These are phyloP conservation scores for Norana najaformis DNA, from an alignment of 2,888 invertebrate species.

Conservation along the genomic window DNA sequence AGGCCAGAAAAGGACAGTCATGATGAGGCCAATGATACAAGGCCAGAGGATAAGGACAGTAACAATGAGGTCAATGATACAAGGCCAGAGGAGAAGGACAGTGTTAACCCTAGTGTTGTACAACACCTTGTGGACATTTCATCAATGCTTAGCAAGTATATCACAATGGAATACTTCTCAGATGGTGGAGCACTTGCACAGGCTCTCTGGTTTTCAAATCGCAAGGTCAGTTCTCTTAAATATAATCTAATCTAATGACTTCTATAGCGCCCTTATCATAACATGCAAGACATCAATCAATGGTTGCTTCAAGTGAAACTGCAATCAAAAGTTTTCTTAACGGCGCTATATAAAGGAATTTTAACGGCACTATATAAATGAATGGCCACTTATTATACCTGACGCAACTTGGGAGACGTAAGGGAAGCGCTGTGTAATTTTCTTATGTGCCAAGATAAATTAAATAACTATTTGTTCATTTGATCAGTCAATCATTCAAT, in stretches of 20 bases:
- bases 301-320: neutral
- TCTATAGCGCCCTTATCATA: neutral
- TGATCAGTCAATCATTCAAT: too few species aligned
- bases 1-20: neutral
- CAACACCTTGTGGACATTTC: slow-evolving; percentile 22
- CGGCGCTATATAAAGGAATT: neutral
- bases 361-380: neutral
- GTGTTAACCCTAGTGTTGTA: neutral
- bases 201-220: slow-evolving; percentile 7
- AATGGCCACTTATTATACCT: neutral
- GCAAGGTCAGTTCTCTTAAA: neutral
- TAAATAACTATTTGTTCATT: too few species aligned
- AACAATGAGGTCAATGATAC: neutral
- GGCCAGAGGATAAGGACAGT: neutral
- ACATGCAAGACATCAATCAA: neutral
- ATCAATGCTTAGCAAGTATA: slow-evolving; percentile 17
- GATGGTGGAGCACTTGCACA: neutral
- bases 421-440: too few species aligned
- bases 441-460: too few species aligned
- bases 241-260: neutral
- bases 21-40: neutral
- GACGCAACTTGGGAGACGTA: too few species aligned
- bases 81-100: neutral
- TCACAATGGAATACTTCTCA: slow-evolving; percentile 28
- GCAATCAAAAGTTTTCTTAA: neutral